Conservation (phyloP, 2,113 vertebrate genomes). For the Camelus dromedarius region DNA sequence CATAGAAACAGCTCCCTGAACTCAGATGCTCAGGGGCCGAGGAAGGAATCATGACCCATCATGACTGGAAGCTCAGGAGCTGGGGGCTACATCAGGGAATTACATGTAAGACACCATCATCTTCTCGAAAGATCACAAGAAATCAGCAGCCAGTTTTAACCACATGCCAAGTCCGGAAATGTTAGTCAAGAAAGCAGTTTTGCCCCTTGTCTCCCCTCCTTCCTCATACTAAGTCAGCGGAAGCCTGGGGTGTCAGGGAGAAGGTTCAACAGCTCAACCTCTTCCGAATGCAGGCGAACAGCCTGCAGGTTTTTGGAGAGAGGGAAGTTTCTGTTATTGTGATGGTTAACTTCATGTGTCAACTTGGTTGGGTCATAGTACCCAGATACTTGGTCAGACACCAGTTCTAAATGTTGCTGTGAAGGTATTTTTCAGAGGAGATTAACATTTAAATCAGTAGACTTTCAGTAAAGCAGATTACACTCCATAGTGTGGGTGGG, state of each 20-base stretch:
- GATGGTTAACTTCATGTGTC: no score
- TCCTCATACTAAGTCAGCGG: background rate
- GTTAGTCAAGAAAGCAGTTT: background rate
- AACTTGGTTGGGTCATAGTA: no score
- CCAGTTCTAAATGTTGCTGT: no score
- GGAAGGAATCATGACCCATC: background rate
- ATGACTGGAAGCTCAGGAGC: background rate
- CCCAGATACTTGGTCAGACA: no score
- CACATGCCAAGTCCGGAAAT: background rate
- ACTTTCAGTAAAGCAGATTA: no score
- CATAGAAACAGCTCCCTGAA: background rate
- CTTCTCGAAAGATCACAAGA: background rate
- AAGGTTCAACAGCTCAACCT: background rate
- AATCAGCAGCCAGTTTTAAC: background rate
- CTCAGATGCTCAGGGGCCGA: background rate
- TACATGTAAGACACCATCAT: background rate
- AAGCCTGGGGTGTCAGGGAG: background rate
- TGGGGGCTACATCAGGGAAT: background rate
- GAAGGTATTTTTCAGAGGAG: no score
- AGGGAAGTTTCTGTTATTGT: no score
- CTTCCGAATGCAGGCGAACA: background rate
- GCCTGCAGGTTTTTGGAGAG: background rate
- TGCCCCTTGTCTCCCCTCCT: background rate
- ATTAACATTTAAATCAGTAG: no score
- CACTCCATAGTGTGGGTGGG: no score